These are phyloP conservation scores for Anorthoa munda DNA, from an alignment of 2,888 invertebrate species.

Conservation along the genomic window DNA sequence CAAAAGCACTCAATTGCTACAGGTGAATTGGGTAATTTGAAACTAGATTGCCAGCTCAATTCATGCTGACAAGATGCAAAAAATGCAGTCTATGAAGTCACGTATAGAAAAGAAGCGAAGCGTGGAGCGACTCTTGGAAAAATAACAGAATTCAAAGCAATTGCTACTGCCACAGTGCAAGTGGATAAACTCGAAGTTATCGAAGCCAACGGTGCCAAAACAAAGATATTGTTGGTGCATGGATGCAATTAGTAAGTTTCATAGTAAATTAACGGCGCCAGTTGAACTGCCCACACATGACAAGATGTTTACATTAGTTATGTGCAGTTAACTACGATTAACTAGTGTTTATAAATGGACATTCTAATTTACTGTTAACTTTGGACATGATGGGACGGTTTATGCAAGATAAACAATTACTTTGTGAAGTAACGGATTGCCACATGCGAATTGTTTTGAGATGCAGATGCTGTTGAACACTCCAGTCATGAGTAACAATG, in stretches of 20 bases:
- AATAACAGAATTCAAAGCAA: constrained; percentile 72
- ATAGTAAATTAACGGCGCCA: constrained; percentile 74
- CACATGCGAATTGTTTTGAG: constrained; percentile 41
- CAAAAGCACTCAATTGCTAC: constrained; percentile 76
- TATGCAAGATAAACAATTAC: constrained; percentile 60
- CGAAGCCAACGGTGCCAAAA: constrained; percentile 64
- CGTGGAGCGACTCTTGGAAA: constrained; percentile 85
- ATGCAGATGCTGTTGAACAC: constrained; percentile 20
- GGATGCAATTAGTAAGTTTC: constrained; percentile 73
- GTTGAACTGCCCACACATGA: constrained; percentile 67
- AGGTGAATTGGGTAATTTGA: constrained; percentile 82
- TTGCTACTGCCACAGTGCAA: constrained; percentile 68
- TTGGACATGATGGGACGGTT: constrained; percentile 52
- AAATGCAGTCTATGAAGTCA: constrained; percentile 85
- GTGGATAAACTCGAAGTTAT: constrained; percentile 68
- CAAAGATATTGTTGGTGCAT: constrained; percentile 61
- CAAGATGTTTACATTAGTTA: constrained; percentile 71
- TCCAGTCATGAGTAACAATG: constrained; percentile 44
- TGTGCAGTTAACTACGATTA: constrained; percentile 73
- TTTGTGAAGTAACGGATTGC: constrained; percentile 47
- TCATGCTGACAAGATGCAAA: constrained; percentile 74
- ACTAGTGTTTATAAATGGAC: constrained; percentile 70
- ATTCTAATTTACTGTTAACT: constrained; percentile 59
- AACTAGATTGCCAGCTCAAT: constrained; percentile 82
- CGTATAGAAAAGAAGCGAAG: constrained; percentile 82